Evolutionary conservation across 1,140 invertebrate genomes (phyloP), one percentile per base, ranked within the genome.

Genomic region (Bombus turneri): DNA sequence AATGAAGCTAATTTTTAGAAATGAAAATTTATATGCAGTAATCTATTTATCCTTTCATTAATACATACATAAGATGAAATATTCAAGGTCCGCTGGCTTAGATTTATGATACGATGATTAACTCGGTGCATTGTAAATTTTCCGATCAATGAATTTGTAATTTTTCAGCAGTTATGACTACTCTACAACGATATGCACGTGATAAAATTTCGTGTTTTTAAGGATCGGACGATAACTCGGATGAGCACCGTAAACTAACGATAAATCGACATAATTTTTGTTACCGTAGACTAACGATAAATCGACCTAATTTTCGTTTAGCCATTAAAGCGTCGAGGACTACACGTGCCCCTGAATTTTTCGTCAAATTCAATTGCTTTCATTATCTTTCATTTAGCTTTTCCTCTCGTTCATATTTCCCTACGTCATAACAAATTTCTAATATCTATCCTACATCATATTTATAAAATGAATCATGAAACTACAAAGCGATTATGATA

Each of bases 251-350:
- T 62, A 53, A 39, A 39, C 59, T 37, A 64, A 47, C 41, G 31
- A 75, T 76, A 76, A 83, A 83, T 76, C 59, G 72, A 83, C 71
- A n/a, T n/a, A n/a, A n/a, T n/a, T n/a, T n/a, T n/a, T n/a, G n/a
- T n/a, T n/a, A 43, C n/a, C 22, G 57, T 62, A 53, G 47, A 39
- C 59, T 37, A 64, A 47, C 41, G 31, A 75, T 76, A 76, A 83
- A 83, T 76, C 59, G 72, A 83, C 72, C 72, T 28, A 83, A 76
- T 76, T 78, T 66, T 31, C 18, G 6, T 37, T 43, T 64, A 64
- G 15, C 37, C 34, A 43, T 78, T 78, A 64, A 78, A 64, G 9
- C 37, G n/a, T 13, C 22, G n/a, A n/a, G n/a, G n/a, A n/a, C 37
- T 62, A 41, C 75, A 59, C 15, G n/a, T 73, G n/a, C 15, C 41